Percentiles rank a stretch among this genome's conserved stretches.
phyloP scores from a whole-genome alignment of 2,113 vertebrate species.

The Hippocampus guttulatus region DNA sequence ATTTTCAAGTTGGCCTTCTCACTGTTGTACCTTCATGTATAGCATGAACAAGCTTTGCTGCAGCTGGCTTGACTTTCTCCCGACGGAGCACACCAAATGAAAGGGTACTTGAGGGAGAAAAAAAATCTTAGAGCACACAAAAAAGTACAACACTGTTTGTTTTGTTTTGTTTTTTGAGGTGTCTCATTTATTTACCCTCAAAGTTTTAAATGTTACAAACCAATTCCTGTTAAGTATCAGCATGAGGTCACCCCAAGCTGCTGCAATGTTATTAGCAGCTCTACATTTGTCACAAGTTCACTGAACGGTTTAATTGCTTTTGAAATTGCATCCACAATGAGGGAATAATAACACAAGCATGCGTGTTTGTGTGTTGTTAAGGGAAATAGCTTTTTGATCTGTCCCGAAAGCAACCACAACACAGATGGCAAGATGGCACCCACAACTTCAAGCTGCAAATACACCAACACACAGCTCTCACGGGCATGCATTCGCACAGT shows the following conservation, averaged over 20 bases:
- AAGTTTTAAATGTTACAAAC: not conserved
- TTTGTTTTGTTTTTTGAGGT: not conserved
- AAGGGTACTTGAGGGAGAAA: too few relatives aligned
- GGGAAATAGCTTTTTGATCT: conserved; percentile 17
- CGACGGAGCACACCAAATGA: too few relatives aligned
- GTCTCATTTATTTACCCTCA: not conserved
- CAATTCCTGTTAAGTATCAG: conserved; percentile 7
- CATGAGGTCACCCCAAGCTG: conserved; percentile 13
- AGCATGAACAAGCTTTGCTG: too few relatives aligned
- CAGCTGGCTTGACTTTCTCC: too few relatives aligned
- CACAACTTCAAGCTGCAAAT: not conserved
- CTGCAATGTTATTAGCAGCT: conserved; percentile 2
- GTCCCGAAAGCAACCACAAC: conserved; percentile 32
- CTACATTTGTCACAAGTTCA: conserved; percentile 2
- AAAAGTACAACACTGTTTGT: not conserved
- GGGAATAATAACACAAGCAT: not conserved
- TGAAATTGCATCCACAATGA: conserved; percentile 3
- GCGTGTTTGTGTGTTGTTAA: conserved; percentile 20
- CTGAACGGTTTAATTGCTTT: not conserved
- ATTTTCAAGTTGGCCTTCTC: too few relatives aligned
- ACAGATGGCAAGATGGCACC: conserved; percentile 34
- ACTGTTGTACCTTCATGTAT: too few relatives aligned
- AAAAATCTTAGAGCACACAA: too few relatives aligned
- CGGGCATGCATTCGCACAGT: not conserved
- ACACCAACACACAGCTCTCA: not conserved